These are phyloP conservation scores for Rhagoletis zephyria DNA, from an alignment of 1,140 invertebrate species.

Conservation along the genomic window DNA sequence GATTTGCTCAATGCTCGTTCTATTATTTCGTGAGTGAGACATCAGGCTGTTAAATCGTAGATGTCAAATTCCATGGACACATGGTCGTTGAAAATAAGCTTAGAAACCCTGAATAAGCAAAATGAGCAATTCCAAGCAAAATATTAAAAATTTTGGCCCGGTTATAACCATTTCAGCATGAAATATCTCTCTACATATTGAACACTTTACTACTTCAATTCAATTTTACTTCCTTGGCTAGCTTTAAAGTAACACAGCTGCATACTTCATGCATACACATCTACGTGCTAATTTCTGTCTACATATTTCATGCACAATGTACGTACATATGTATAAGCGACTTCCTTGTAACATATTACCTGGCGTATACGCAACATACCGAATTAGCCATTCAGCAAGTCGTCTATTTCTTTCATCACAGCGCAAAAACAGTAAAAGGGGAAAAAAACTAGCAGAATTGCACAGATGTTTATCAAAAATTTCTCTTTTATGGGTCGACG, in stretches of 20 bases:
- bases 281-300: slow-evolving; percentile 27
- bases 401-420: not conserved
- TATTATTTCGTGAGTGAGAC: no score
- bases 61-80: no score
- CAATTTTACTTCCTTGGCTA: not conserved
- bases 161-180: no score
- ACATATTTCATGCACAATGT: not conserved
- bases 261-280: not conserved
- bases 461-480: slow-evolving; percentile 45
- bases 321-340: not conserved
- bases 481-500: slow-evolving; percentile 24
- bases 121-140: no score
- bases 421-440: not conserved
- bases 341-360: not conserved
- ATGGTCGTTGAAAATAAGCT: no score
- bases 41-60: no score
- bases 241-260: no score
- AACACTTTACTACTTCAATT: not conserved
- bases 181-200: not conserved
- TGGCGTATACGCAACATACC: slow-evolving; percentile 19
- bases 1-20: no score
- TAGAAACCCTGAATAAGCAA: no score
- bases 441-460: not conserved
- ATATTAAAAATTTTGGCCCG: no score
- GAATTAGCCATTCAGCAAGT: not conserved